Conservation (phyloP, 2,888 invertebrate species). For the Mesoligia furuncula region DNA sequence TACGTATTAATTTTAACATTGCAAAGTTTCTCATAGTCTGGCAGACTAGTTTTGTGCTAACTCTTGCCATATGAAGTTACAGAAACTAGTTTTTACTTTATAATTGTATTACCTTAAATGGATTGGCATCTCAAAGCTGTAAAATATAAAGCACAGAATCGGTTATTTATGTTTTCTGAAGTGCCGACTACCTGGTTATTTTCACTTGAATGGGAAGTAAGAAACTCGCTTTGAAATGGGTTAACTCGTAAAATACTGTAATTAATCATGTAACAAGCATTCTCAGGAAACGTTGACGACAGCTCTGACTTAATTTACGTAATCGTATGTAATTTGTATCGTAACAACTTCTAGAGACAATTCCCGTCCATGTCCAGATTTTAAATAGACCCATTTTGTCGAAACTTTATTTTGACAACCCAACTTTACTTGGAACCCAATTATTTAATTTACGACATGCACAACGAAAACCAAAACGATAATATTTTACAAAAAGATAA, state of each 20-base stretch:
- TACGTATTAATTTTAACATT: background rate
- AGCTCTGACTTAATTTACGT: slow-evolving; percentile 55
- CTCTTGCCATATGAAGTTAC: background rate
- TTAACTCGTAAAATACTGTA: slow-evolving; percentile 48
- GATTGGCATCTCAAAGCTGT: slow-evolving; percentile 1
- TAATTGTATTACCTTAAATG: slow-evolving; percentile 7
- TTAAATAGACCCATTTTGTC: slow-evolving; percentile 3
- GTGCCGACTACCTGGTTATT: background rate
- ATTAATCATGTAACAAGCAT: slow-evolving; percentile 54
- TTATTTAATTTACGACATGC: too few species aligned
- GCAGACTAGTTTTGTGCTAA: slow-evolving; percentile 14
- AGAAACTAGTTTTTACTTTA: slow-evolving; percentile 6
- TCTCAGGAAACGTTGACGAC: slow-evolving; percentile 54
- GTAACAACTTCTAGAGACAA: slow-evolving; percentile 41
- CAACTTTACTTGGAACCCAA: too few species aligned
- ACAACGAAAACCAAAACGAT: background rate
- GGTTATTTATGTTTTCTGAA: slow-evolving; percentile 8
- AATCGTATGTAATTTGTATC: slow-evolving; percentile 55
- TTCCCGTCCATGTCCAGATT: slow-evolving; percentile 37
- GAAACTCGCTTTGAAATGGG: slow-evolving; percentile 41
- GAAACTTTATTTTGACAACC: background rate
- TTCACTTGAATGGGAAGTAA: slow-evolving; percentile 13
- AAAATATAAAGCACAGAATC: slow-evolving; percentile 23
- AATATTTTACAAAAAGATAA: background rate
- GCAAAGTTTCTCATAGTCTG: slow-evolving; percentile 7